Conservation (phyloP, 2,888 invertebrate species). For the Notodonta dromedarius region DNA sequence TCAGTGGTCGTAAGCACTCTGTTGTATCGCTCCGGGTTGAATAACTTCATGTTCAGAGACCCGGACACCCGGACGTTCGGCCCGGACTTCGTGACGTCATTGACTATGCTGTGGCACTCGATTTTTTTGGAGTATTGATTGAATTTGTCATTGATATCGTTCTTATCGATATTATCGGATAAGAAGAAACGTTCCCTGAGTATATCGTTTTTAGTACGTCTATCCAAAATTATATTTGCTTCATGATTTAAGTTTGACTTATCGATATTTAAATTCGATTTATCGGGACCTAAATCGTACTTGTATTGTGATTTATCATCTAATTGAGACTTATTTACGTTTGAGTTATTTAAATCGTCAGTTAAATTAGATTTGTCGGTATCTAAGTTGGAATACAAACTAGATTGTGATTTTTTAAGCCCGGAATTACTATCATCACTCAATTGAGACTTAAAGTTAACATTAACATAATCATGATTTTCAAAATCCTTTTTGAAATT, state of each 20-base stretch:
- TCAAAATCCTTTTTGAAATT: conserved; percentile 77
- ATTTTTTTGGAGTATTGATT: conserved; percentile 69
- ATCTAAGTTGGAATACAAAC: conserved; percentile 10
- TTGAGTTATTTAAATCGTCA: conserved; percentile 22
- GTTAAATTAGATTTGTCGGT: conserved; percentile 25
- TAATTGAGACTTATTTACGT: conserved; percentile 11
- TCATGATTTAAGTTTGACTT: conserved; percentile 24
- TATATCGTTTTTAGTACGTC: conserved; percentile 67
- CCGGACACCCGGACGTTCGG: conserved; percentile 71
- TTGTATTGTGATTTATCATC: conserved; percentile 22
- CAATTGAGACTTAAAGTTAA: conserved; percentile 47
- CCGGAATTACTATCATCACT: conserved; percentile 12
- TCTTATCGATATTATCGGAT: conserved; percentile 59
- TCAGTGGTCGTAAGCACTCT: conserved; percentile 73
- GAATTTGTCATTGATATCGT: conserved; percentile 65
- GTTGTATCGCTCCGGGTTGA: conserved; percentile 73
- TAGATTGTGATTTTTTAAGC: conserved; percentile 4
- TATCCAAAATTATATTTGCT: conserved; percentile 46
- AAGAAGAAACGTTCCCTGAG: conserved; percentile 70
- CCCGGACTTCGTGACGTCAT: conserved; percentile 70
- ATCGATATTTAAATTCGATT: conserved; percentile 15
- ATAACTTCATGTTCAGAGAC: conserved; percentile 70
- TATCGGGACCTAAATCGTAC: too few relatives aligned
- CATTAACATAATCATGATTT: conserved; percentile 70
- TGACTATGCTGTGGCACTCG: conserved; percentile 75